Evolutionary conservation across 2,888 invertebrate species (phyloP), one percentile per base, ranked within the genome.

Genomic region (Patella depressa): DNA sequence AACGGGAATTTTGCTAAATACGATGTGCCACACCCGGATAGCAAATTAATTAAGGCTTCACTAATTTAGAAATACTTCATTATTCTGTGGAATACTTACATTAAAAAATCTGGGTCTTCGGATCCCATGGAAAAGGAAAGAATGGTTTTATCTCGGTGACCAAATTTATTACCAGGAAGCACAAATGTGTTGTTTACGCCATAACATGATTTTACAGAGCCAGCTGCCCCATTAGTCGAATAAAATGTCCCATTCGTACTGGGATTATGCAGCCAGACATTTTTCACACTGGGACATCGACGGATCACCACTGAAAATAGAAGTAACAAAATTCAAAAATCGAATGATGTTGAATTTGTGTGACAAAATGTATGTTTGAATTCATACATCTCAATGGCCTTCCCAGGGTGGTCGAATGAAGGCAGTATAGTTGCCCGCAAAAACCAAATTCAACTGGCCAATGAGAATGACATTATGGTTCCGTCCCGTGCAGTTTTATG

Each of bases 271-370:
- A 65, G 65, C 74, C 77, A 74, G 19, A 73, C 53, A 15, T 55
- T 29, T 45, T 19, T 19, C 3, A 77, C 53, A 12, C 71, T 55
- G 54, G 73, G 71, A 74, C 73, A 77, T 45, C 72, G 55, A 69
- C 76, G 72, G 17, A 76, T 65, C 11, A 72, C 72, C 24, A 76
- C 76, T 76, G 76, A 15, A 76, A 76, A 24, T 17, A 57, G 19
- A 29, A 76, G 24, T 24, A 12, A 65, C 19, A 19, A 24, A 12
- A 19, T 65, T 65, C 19, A 65, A 24, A 65, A 11, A 65, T 11
- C 24, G 65, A 19, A 65, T 19, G 65, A 34, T 5, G 7, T 34
- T 34, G 3, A 34, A 34, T 34, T 34, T 34, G 34, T 45, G 45
- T 45, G 45, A 45, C 45, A 45, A 9, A 45, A 45, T 45, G 5